phyloP scores from a whole-genome alignment of 2,888 invertebrate genomes.

The Atherix ibis region DNA sequence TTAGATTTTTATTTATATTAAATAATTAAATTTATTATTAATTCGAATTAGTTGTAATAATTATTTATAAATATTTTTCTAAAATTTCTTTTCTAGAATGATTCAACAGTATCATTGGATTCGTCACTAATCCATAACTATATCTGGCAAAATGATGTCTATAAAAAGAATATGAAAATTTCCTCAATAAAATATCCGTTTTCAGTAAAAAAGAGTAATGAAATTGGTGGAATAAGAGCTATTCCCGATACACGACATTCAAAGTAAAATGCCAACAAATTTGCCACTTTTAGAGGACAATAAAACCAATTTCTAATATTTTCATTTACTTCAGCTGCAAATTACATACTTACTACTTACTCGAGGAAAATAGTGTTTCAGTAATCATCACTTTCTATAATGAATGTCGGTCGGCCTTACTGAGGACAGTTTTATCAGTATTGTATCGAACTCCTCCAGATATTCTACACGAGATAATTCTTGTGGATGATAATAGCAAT shows the following conservation, averaged over 20 bases:
- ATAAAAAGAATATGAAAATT: no score
- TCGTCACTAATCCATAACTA: no score
- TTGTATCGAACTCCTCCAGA: conserved; percentile 18
- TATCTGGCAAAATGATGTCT: no score
- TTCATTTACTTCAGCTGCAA: conserved; percentile 16
- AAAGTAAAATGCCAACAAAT: conserved; percentile 15
- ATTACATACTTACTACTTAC: conserved; percentile 13
- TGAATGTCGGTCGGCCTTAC: conserved; percentile 23
- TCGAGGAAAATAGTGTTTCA: conserved; percentile 15
- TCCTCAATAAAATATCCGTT: conserved; percentile 12
- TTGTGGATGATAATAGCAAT: conserved; percentile 24
- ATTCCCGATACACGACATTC: conserved; percentile 22
- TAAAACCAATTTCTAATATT: conserved; percentile 2
- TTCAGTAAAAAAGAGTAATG: conserved; percentile 16
- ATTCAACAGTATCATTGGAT: no score
- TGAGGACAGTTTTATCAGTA: conserved; percentile 21
- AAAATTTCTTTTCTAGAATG: no score
- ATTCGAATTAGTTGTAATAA: no score
- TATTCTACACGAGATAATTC: conserved; percentile 22
- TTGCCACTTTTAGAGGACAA: conserved; percentile 3
- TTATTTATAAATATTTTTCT: no score
- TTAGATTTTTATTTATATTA: no score
- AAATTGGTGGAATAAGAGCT: conserved; percentile 17
- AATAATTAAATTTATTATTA: no score
- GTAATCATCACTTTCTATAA: conserved; percentile 24